Conservation (phyloP, 1,140 invertebrate species). For the Megalopta genalis region DNA sequence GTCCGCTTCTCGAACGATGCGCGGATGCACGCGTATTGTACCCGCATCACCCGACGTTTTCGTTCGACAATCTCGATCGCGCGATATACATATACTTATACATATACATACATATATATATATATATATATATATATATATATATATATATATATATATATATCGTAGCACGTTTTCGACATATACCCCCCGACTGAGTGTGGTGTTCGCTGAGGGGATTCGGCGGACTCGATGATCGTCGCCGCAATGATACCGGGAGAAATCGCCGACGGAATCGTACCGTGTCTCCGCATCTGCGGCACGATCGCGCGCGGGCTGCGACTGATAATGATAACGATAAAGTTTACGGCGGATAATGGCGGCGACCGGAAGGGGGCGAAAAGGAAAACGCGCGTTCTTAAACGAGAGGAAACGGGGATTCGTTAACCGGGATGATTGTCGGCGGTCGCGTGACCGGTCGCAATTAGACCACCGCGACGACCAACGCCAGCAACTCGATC, state of each 20-base stretch:
- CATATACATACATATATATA: too few relatives aligned
- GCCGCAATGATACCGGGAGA: not conserved
- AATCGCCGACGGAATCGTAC: conserved; percentile 30
- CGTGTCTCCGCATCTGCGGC: conserved; percentile 58
- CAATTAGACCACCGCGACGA: conserved; percentile 29
- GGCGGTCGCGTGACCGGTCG: not conserved
- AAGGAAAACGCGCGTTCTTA: not conserved
- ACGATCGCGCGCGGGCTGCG: conserved; percentile 23
- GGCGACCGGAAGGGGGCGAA: not conserved
- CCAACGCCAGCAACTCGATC: conserved; percentile 11
- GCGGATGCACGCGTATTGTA: not conserved
- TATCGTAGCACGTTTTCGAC: not conserved
- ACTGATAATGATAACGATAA: not conserved
- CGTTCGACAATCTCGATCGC: not conserved
- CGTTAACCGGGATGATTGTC: not conserved
- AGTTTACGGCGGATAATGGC: too few relatives aligned
- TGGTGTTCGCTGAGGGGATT: too few relatives aligned
- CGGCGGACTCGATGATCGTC: not conserved
- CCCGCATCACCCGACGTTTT: too few relatives aligned
- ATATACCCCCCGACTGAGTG: too few relatives aligned
- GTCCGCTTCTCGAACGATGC: too few relatives aligned
- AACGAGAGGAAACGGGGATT: not conserved
- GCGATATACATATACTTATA: too few relatives aligned
- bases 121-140: too few relatives aligned
- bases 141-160: too few relatives aligned